Evolutionary conservation across 2,888 invertebrate species (phyloP).

Genomic region (Salticus scenicus): DNA sequence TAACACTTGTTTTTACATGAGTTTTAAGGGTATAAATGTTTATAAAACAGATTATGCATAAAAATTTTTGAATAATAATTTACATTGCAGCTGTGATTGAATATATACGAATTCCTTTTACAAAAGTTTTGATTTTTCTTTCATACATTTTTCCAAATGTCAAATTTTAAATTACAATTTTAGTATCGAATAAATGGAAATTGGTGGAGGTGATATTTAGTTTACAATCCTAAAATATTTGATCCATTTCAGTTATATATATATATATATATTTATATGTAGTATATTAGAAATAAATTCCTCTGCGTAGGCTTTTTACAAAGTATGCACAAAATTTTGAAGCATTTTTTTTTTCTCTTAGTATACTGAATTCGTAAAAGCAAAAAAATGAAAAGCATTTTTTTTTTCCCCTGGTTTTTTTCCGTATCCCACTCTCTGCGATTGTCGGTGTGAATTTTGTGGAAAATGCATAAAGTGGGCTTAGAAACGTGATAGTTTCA

Average conservation of each 20-base stretch:
- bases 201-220: background rate
- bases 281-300: background rate
- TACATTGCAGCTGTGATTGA: too few relatives aligned
- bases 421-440: background rate
- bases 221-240: slow-evolving; percentile 2
- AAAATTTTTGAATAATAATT: too few relatives aligned
- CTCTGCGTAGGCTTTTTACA: background rate
- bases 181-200: too few relatives aligned
- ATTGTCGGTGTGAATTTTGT: slow-evolving; percentile 9
- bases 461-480: slow-evolving; percentile 12
- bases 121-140: too few relatives aligned
- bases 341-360: background rate
- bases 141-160: too few relatives aligned
- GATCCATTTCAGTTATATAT: background rate
- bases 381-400: background rate
- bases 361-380: background rate
- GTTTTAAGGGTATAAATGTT: too few relatives aligned
- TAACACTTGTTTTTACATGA: too few relatives aligned
- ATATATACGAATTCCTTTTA: too few relatives aligned
- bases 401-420: background rate
- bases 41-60: too few relatives aligned
- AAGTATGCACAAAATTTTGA: background rate
- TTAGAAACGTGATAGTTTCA: slow-evolving; percentile 19
- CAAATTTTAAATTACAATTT: too few relatives aligned
- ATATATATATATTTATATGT: too few relatives aligned